Base-by-base conservation (phyloP, 1,140 invertebrate genomes). In the Euwallacea similis region DNA sequence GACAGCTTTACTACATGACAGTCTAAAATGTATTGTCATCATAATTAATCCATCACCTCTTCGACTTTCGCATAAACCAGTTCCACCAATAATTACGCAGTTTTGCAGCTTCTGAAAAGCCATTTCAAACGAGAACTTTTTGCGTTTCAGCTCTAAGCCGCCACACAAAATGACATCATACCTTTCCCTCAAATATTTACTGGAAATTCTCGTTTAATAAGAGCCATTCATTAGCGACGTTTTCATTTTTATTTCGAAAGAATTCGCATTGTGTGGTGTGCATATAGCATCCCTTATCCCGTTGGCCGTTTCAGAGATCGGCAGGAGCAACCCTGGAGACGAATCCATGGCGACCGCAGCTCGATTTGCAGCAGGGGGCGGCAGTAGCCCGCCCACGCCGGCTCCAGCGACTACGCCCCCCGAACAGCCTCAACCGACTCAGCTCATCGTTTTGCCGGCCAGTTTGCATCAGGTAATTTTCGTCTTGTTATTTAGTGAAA, bases 401-500 rank as follows among this genome's bases (percentile, higher is more conserved):
- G 75, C 79, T 41, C 77, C 81, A 61, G 79, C 79, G 47, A 79
- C 79, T 50, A 78, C 78, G 68, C 79, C 80, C 69, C 78, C 80
- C 61, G 75, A 74, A 46, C 81, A 79, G 73, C 65, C 76, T 69
- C 76, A 79, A 70, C 74, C 79, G 58, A 79, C 80, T 42, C 79
- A 80, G 76, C 79, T 82, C 56, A 82, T 82, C 74, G 81, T 82
- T 44, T 75, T 82, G 63, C 81, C 81, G 73, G 81, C 81, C 73
- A 81, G 80, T 79, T 72, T 82, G 68, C 79, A 81, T 76, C 81
- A 82, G 80, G 81, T 82, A 81, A 76, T 68, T 59, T 72, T n/a
- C 11, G 41, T 42, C 67, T 54, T 33, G 21, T 71, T 67, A 67
- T 69, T 63, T 33, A 64, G 53, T 54, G 59, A 62, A 59, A 60